phyloP scores from a whole-genome alignment of 2,113 vertebrate genomes.

The Noturus placidus region DNA sequence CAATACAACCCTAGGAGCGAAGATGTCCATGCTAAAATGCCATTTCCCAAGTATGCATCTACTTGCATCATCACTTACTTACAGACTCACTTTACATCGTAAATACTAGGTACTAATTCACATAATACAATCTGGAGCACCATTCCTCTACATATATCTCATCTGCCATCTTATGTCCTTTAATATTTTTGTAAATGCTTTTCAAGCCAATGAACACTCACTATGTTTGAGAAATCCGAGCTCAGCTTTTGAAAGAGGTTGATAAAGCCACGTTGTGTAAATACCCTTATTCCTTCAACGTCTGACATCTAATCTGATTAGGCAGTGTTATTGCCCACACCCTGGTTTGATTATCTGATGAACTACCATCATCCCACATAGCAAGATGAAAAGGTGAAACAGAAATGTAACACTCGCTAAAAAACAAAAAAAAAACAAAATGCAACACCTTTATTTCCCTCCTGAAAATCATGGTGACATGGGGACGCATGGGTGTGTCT shows the following conservation, averaged over 20 bases:
- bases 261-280: conserved; percentile 62
- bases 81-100: neutral
- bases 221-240: conserved; percentile 53
- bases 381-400: conserved; percentile 64
- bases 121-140: neutral
- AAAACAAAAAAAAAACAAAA: conserved; percentile 35
- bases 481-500: conserved; percentile 55
- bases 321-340: conserved; percentile 56
- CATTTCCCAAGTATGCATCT: neutral
- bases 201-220: conserved; percentile 32
- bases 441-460: conserved; percentile 60
- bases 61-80: neutral
- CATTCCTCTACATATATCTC: neutral
- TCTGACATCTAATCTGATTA: conserved; percentile 67
- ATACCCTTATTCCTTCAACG: conserved; percentile 57
- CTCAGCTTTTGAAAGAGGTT: conserved; percentile 65
- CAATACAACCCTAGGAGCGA: neutral
- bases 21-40: neutral
- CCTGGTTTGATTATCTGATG: conserved; percentile 62
- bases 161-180: conserved; percentile 13
- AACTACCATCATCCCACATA: conserved; percentile 63
- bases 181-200: conserved; percentile 2
- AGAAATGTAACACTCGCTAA: conserved; percentile 66
- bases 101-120: neutral
- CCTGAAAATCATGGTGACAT: conserved; percentile 53